Base-by-base conservation (phyloP, 2,888 invertebrate genomes). In the Notodonta ziczac region DNA sequence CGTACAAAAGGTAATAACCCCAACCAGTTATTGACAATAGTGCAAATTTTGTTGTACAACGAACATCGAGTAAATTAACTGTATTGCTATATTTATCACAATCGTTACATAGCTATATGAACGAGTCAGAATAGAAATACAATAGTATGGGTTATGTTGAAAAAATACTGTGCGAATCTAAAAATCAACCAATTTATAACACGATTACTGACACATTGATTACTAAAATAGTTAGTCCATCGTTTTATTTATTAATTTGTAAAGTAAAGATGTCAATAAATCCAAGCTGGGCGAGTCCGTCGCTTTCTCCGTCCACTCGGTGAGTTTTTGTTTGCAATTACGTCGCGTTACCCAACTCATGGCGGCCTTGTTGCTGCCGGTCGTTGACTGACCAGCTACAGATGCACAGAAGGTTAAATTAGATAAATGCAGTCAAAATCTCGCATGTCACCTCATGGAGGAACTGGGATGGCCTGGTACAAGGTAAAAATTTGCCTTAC, bases 251-350 rank as follows among this genome's bases (percentile, higher is more conserved):
- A 5, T 46, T n/a, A 5, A 46, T 46, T 46, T 0, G 8, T 8
- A 5, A 13, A 52, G 5, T 52, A 13, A 52, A 32, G 32, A 32
- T 32, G 52, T 52, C 32, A 52, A 32, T 52, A 52, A 52, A 4
- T 12, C 51, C 6, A 60, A 59, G 61, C 66, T 58, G 66, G 58
- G 67, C 60, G 63, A 63, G 63, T 69, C 60, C 50, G 59, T 55
- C 56, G 59, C 70, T 70, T 68, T 70, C 70, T 65, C 62, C 59
- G 52, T 52, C 60, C 63, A 50, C 57, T 59, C 60, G 61, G 61
- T 59, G 59, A 64, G 63, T 69, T 65, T 69, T 70, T 68, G 66
- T 69, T 64, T 63, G 68, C 66, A 67, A 72, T 72, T 65, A 70
- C 54, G 39, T 9, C 52, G 24, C 52, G 53, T 53, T 35, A 53